Percentiles rank a stretch among this genome's conserved stretches.
phyloP scores from a whole-genome alignment of 2,797 vertebrate species.

The Bufotes viridis region DNA sequence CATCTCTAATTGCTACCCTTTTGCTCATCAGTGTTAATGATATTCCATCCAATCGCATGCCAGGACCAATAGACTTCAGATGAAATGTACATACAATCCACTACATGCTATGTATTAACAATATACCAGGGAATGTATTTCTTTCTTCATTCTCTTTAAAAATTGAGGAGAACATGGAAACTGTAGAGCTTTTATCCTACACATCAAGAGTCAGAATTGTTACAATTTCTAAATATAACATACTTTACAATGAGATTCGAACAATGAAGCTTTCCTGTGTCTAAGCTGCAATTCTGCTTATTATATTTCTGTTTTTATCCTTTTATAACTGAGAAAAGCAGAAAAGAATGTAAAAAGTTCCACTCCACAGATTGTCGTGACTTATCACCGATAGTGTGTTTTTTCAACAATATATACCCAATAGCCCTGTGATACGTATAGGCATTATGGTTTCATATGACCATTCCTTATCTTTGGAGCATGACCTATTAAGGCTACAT shows the following conservation, averaged over 20 bases:
- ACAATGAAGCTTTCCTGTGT: background rate
- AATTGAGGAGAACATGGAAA: background rate
- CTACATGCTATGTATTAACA: background rate
- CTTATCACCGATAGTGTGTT: background rate
- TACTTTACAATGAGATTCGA: background rate
- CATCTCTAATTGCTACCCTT: too few species aligned
- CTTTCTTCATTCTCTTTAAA: background rate
- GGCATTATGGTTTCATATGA: background rate
- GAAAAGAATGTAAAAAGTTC: too few species aligned
- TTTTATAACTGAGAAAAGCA: background rate
- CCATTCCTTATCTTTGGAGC: background rate
- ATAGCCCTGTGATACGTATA: background rate
- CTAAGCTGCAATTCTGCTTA: background rate
- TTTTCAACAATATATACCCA: background rate
- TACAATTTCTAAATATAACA: constrained; percentile 4
- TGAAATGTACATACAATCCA: background rate
- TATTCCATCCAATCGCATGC: background rate
- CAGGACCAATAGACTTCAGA: background rate
- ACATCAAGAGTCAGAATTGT: background rate
- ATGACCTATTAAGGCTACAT: background rate
- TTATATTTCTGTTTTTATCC: background rate
- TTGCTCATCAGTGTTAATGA: background rate
- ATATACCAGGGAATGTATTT: background rate
- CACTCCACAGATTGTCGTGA: background rate
- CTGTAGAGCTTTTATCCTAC: constrained; percentile 1